These are phyloP conservation scores for Drosophila macrothrix DNA, from an alignment of 2,888 invertebrate genomes.

Conservation along the genomic window DNA sequence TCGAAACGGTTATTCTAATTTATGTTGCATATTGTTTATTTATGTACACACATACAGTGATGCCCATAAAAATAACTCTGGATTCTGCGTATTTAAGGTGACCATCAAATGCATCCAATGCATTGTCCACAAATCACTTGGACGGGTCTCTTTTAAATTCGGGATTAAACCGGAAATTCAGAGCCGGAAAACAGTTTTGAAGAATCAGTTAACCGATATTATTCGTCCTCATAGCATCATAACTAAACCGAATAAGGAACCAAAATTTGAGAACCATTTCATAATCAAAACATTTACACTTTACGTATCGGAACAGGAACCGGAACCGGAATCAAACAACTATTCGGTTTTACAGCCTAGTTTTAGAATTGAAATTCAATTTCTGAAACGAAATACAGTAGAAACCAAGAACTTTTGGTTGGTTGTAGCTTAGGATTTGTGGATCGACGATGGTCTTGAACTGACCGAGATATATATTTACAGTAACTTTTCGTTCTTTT, in stretches of 20 bases:
- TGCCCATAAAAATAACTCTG: neutral
- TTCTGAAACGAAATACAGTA: neutral
- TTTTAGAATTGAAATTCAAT: neutral
- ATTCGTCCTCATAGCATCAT: neutral
- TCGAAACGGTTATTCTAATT: conserved; percentile 69
- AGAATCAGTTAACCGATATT: neutral
- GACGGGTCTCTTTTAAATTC: neutral
- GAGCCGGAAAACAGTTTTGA: neutral
- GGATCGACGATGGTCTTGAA: neutral
- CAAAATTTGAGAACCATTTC: neutral
- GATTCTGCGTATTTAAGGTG: neutral
- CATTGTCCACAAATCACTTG: neutral
- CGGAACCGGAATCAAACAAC: neutral
- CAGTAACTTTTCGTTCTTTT: neutral
- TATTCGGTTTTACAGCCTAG: too few species aligned
- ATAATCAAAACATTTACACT: neutral
- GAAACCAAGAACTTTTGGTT: neutral
- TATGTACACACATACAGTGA: conserved; percentile 5
- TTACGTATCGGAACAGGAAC: neutral
- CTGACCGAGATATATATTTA: neutral
- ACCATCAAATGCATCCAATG: neutral
- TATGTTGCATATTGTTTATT: conserved; percentile 68
- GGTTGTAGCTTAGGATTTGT: too few species aligned
- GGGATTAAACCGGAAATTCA: neutral
- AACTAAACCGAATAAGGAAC: neutral